Evolutionary conservation across 1,140 invertebrate genomes (phyloP).

Genomic region (Pseudomyrmex flavicornis): DNA sequence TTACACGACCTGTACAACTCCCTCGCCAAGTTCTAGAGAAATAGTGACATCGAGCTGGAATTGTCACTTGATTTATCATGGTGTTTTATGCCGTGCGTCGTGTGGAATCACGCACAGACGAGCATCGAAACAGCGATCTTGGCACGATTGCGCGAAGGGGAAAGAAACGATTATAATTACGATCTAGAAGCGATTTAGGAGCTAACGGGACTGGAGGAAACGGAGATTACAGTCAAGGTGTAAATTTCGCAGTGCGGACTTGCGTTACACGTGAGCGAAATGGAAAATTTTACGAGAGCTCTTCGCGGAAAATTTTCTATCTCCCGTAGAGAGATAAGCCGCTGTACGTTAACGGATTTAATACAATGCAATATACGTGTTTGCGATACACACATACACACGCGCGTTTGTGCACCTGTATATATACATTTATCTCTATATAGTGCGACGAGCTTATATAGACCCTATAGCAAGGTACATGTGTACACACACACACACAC

Average conservation of each 20-base stretch:
- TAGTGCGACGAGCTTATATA: constrained; percentile 29
- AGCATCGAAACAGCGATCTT: constrained; percentile 26
- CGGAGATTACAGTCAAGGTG: not conserved
- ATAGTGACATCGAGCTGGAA: constrained; percentile 68
- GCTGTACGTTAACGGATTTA: constrained; percentile 75
- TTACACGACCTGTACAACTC: constrained; percentile 56
- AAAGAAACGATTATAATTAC: constrained; percentile 17
- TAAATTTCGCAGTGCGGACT: constrained; percentile 13
- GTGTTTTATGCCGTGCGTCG: constrained; percentile 38
- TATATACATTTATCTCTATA: constrained; percentile 35
- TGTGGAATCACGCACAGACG: constrained; percentile 10
- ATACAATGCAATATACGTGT: constrained; percentile 79
- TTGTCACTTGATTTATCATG: constrained; percentile 66
- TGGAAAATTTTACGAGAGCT: constrained; percentile 52
- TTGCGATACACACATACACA: constrained; percentile 54
- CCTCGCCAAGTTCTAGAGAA: constrained; percentile 62
- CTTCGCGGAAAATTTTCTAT: constrained; percentile 56
- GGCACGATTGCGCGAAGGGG: not conserved
- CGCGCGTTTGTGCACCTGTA: constrained; percentile 7
- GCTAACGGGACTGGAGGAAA: not conserved
- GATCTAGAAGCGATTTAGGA: not conserved
- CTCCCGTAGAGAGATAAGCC: constrained; percentile 62
- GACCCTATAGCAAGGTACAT: constrained; percentile 9
- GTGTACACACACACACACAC: not conserved
- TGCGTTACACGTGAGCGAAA: constrained; percentile 35